Base-by-base conservation (phyloP, 2,888 invertebrate species). In the Psylliodes chrysocephalus region DNA sequence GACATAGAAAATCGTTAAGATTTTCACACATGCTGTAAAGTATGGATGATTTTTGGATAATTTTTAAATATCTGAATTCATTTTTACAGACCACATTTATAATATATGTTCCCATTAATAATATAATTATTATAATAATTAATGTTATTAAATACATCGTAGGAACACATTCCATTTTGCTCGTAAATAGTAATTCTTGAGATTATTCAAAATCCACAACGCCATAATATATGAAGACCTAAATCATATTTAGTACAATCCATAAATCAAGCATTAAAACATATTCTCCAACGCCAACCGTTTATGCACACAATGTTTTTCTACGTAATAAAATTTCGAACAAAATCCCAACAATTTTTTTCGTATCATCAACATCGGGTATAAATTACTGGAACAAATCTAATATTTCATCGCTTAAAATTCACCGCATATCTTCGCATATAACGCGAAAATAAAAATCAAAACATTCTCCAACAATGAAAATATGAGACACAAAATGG, bases 391-490 rank as follows among this genome's bases (percentile, higher is more conserved):
- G 30, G 42, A 56, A 63, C 57, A 52, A 56, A 51, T 56, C 62
- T 52, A 49, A 57, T 63, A 63, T 51, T 62, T 62, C 62, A 56
- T 19, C 56, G 38, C 47, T 56, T 51, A 64, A 64, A 64, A 64
- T 54, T 49, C 51, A 49, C 55, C 51, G 47, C 60, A 55, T 60
- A 63, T 63, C 57, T 57, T 51, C 52, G 42, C 62, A 40, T 56
- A 47, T 35, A 59, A 59, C 59, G 49, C 19, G 64, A 64, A 51
- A 55, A 64, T 60, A 60, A 59, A 64, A 64, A 64, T 64, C 64
- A 64, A 64, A 64, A 64, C 60, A 60, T 60, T 42, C 38, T 35
- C 52, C 57, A 51, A 63, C 63, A 63, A 63, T 57, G 56, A 57
- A 63, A 63, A 57, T 63, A 63, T 40, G 57, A 53, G 57, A 53